phyloP scores from a whole-genome alignment of 2,888 invertebrate genomes.

The Thera britannica region DNA sequence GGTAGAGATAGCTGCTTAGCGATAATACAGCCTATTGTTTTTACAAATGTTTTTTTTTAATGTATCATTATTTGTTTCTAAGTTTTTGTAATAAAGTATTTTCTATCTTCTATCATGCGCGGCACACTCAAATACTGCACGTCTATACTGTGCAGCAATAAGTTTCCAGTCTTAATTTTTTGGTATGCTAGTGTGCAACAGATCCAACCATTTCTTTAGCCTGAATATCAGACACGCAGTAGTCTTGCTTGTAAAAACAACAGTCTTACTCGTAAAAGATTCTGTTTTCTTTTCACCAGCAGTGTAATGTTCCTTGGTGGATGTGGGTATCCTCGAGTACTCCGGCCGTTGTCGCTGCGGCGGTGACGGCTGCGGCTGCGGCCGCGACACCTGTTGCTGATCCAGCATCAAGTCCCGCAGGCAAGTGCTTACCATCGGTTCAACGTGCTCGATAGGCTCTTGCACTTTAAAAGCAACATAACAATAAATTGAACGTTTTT shows the following conservation, averaged over 20 bases:
- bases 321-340: constrained; percentile 70
- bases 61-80: too few species aligned
- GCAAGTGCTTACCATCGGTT: constrained; percentile 52
- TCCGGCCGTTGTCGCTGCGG: constrained; percentile 69
- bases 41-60: too few species aligned
- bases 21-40: too few species aligned
- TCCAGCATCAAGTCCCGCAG: constrained; percentile 63
- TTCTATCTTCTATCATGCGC: too few species aligned
- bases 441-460: constrained; percentile 48
- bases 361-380: constrained; percentile 65
- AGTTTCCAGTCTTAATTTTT: too few species aligned
- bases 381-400: constrained; percentile 50
- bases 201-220: too few species aligned
- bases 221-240: too few species aligned
- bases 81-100: too few species aligned
- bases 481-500: neutral
- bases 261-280: constrained; percentile 56
- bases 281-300: constrained; percentile 62
- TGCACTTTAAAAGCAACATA: constrained; percentile 28
- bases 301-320: constrained; percentile 64
- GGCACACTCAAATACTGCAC: too few species aligned
- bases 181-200: too few species aligned
- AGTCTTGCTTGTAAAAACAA: neutral
- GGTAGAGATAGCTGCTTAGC: too few species aligned
- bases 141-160: too few species aligned